Evolutionary conservation across 2,888 invertebrate genomes (phyloP).

Genomic region (Ceriagrion tenellum): DNA sequence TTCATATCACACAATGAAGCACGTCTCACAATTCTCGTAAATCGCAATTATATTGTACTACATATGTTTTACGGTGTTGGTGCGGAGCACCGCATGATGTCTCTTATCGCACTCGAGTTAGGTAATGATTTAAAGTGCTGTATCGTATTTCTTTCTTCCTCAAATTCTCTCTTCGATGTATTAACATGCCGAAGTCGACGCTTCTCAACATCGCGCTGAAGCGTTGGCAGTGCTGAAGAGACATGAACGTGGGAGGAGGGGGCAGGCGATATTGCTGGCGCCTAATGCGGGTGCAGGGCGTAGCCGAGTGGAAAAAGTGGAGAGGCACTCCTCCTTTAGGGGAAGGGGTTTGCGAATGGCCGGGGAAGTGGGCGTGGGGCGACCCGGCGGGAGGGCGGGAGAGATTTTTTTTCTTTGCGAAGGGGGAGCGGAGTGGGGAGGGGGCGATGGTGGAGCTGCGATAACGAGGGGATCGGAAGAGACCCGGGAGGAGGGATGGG

Average conservation of each 20-base stretch:
- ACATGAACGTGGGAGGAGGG: background rate
- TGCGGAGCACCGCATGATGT: too few species aligned
- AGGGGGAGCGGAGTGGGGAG: background rate
- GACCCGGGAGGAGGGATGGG: background rate
- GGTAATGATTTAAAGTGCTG: too few species aligned
- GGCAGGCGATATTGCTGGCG: background rate
- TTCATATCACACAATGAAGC: too few species aligned
- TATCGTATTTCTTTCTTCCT: too few species aligned
- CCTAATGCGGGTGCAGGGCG: background rate
- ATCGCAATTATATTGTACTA: too few species aligned
- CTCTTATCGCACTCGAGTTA: too few species aligned
- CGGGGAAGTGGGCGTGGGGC: background rate
- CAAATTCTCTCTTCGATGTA: too few species aligned
- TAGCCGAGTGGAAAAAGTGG: slow-evolving; percentile 16
- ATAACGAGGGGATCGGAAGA: slow-evolving; percentile 41
- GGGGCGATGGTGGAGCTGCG: slow-evolving; percentile 5
- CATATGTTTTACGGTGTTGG: too few species aligned
- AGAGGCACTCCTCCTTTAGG: background rate
- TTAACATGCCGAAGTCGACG: too few species aligned
- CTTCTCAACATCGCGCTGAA: too few species aligned
- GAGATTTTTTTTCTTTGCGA: background rate
- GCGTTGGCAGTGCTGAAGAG: background rate
- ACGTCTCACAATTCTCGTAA: too few species aligned
- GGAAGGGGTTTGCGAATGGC: background rate
- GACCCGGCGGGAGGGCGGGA: background rate